Conservation (phyloP, 2,888 invertebrate genomes). For the Phyllotreta striolata region DNA sequence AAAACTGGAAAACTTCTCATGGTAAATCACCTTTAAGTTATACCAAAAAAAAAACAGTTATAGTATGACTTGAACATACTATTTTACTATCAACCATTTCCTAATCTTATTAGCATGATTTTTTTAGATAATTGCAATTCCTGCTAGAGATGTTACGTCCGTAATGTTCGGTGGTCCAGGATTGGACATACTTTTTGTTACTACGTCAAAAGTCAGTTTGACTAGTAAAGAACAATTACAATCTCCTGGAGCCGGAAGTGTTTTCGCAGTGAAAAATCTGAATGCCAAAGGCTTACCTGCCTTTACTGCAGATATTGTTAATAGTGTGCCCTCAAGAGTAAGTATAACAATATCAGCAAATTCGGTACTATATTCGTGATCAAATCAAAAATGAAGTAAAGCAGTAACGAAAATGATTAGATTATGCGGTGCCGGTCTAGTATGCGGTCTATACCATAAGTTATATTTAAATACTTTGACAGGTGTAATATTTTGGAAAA, state of each 20-base stretch:
- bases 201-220: conserved; percentile 61
- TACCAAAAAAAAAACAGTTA: no score
- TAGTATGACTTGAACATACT: background rate
- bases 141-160: conserved; percentile 68
- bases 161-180: conserved; percentile 70
- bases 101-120: background rate
- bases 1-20: conserved; percentile 61
- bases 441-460: no score
- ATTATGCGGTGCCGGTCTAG: no score
- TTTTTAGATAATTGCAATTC: conserved; percentile 57
- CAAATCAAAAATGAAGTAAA: no score
- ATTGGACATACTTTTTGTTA: conserved; percentile 70
- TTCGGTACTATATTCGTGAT: no score
- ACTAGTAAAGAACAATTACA: conserved; percentile 49
- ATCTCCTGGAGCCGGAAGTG: conserved; percentile 63
- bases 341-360: background rate
- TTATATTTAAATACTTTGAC: no score
- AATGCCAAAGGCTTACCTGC: conserved; percentile 53
- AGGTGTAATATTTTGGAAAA: no score
- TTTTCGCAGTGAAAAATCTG: conserved; percentile 57
- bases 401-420: no score
- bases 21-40: no score
- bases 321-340: conserved; percentile 33
- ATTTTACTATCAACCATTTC: background rate
- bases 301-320: conserved; percentile 52